Evolutionary conservation across 2,888 invertebrate genomes (phyloP).

Genomic region (Drosophila acutilabella): DNA sequence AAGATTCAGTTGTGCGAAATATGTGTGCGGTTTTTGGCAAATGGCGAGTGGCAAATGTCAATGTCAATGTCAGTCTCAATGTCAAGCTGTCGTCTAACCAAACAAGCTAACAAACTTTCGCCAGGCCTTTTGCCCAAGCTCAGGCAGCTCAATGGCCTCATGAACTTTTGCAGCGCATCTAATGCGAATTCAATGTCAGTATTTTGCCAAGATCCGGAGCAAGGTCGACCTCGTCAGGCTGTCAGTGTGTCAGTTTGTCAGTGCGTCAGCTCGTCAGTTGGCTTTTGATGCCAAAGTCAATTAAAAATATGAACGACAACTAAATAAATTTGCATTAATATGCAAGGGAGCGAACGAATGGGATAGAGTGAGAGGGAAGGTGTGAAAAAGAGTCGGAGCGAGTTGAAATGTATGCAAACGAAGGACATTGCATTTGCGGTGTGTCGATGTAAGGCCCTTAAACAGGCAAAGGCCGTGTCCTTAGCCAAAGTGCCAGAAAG

Average conservation of each 20-base stretch:
- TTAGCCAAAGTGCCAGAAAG: neutral
- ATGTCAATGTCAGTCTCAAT: constrained; percentile 69
- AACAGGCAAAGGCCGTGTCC: constrained; percentile 1
- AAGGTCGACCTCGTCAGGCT: constrained; percentile 43
- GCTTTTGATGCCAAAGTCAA: constrained; percentile 60
- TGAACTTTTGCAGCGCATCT: constrained; percentile 71
- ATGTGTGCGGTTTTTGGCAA: constrained; percentile 25
- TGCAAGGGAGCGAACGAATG: constrained; percentile 33
- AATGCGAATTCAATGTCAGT: constrained; percentile 75
- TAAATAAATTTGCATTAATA: constrained; percentile 68
- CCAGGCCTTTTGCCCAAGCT: constrained; percentile 12
- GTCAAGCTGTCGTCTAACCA: constrained; percentile 61
- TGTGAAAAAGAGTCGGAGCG: neutral
- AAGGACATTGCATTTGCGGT: constrained; percentile 28
- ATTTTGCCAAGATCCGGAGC: constrained; percentile 1
- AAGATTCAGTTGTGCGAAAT: constrained; percentile 31
- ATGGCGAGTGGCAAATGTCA: constrained; percentile 44
- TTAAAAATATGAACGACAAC: constrained; percentile 63
- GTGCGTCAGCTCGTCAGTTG: constrained; percentile 22
- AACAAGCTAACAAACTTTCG: constrained; percentile 55
- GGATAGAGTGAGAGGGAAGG: neutral
- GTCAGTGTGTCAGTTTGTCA: constrained; percentile 16
- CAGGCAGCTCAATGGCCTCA: constrained; percentile 64
- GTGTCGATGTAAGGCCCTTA: constrained; percentile 3
- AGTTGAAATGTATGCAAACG: constrained; percentile 46